Base-by-base conservation (phyloP, 2,888 invertebrate genomes). In the Masnerella sp. region DNA sequence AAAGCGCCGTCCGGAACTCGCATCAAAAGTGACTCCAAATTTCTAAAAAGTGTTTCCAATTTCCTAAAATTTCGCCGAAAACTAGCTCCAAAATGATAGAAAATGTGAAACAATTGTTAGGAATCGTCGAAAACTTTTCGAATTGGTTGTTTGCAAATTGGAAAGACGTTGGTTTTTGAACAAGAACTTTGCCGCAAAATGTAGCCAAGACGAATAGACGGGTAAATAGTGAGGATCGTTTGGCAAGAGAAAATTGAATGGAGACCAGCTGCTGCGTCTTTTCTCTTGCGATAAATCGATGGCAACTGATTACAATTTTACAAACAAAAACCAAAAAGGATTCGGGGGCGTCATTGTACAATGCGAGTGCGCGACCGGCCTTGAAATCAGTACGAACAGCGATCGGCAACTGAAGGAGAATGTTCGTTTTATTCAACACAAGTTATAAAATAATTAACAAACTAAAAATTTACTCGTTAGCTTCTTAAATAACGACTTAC, bases 361-460 rank as follows among this genome's bases (percentile, higher is more conserved):
- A 61, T 61, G 61, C 49, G 61, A 61, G 51, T 61, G 61, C 61
- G 12, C n/a, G 43, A 59, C 9, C 9, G 18, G 20, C 5, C 5
- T 36, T 30, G 12, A 30, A 17, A 22, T 9, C 2, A 28, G 17
- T 40, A 40, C 28, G 2, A 40, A 14, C 5, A 15, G n/a, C 14
- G 32, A 25, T n/a, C n/a, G n/a, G n/a, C n/a, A n/a, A n/a, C n/a
- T n/a, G n/a, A n/a, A n/a, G n/a, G n/a, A n/a, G n/a, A n/a, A n/a
- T n/a, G n/a, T n/a, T n/a, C n/a, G n/a, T n/a, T n/a, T n/a, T n/a
- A n/a, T n/a, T n/a, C 30, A 30, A 30, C n/a, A 9, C n/a, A 2
- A 30, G 5, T n/a, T n/a, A n/a, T 30, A 30, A 30, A 30, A 36
- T 11, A 12, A 36, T 36, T 20, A 20, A n/a, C 14, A 42, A 42